Conservation (phyloP, 2,888 invertebrate species). For the Steinernema scapterisci region DNA sequence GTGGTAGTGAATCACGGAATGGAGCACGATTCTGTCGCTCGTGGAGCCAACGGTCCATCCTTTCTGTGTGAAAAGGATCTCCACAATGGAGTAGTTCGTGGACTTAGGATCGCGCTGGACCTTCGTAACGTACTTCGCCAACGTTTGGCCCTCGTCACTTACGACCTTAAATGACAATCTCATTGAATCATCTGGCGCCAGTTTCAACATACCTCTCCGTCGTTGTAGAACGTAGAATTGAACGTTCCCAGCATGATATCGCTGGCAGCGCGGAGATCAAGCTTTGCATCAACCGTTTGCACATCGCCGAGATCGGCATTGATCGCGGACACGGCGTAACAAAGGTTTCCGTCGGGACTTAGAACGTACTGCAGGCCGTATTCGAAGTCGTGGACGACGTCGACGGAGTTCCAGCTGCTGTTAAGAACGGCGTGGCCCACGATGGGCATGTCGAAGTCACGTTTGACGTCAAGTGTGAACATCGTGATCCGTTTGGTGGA, state of each 20-base stretch:
- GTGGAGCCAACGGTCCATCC: conserved; percentile 15
- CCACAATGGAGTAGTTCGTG: conserved; percentile 37
- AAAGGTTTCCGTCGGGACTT: conserved; percentile 39
- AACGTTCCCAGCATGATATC: conserved; percentile 34
- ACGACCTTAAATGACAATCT: not conserved
- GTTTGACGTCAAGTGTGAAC: conserved; percentile 37
- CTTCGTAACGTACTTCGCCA: conserved; percentile 34
- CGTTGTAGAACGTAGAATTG: conserved; percentile 28
- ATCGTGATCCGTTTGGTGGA: conserved; percentile 24
- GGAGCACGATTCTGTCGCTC: not conserved
- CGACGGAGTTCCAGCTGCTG: conserved; percentile 9
- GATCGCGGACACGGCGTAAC: conserved; percentile 33
- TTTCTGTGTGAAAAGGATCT: conserved; percentile 24
- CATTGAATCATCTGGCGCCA: not conserved
- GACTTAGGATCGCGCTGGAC: conserved; percentile 10
- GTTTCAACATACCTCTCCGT: conserved; percentile 30
- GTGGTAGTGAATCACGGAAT: conserved; percentile 42
- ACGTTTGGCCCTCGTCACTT: conserved; percentile 29
- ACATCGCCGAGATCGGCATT: conserved; percentile 35
- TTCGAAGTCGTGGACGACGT: conserved; percentile 39
- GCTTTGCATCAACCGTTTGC: conserved; percentile 19
- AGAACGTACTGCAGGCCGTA: conserved; percentile 40
- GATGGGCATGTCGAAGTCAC: conserved; percentile 33
- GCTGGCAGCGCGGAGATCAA: conserved; percentile 28
- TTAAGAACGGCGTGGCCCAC: conserved; percentile 13